phyloP scores from a whole-genome alignment of 2,888 invertebrate genomes.

The Drosophila cognata region DNA sequence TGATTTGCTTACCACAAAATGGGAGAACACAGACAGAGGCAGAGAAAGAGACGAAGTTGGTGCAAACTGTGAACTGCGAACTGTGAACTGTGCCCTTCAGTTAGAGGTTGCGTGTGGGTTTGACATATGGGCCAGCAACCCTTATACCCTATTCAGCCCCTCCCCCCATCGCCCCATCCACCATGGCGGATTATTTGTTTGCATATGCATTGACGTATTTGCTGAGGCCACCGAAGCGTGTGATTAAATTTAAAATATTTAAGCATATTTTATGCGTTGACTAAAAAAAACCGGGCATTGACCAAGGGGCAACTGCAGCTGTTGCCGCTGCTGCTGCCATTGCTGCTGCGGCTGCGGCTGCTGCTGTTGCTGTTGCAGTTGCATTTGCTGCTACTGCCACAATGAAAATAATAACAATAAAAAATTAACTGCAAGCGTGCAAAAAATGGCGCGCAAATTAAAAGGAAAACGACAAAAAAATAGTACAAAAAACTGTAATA shows the following conservation, averaged over 20 bases:
- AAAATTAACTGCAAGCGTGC: constrained; percentile 61
- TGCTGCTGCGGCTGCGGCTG: constrained; percentile 8
- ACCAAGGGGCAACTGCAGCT: constrained; percentile 55
- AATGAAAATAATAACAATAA: constrained; percentile 68
- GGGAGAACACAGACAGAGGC: neutral
- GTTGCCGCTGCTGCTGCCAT: constrained; percentile 1
- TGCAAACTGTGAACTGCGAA: neutral
- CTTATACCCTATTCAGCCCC: neutral
- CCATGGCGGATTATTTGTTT: constrained; percentile 66
- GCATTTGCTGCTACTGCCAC: constrained; percentile 31
- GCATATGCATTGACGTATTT: constrained; percentile 79
- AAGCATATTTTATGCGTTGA: constrained; percentile 80
- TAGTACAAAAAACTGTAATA: constrained; percentile 21
- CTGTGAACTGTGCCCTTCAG: constrained; percentile 1
- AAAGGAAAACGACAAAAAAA: constrained; percentile 69
- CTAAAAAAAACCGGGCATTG: constrained; percentile 66
- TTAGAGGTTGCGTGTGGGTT: neutral
- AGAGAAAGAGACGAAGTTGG: neutral
- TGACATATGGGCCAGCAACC: neutral
- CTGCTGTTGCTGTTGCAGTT: constrained; percentile 8
- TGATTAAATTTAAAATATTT: constrained; percentile 79
- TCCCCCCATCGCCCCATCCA: neutral
- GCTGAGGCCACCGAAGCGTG: constrained; percentile 73
- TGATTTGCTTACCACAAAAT: neutral
- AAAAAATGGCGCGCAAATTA: constrained; percentile 75